Base-by-base conservation (phyloP, 2,888 invertebrate genomes). In the Lithophane ornitopus region DNA sequence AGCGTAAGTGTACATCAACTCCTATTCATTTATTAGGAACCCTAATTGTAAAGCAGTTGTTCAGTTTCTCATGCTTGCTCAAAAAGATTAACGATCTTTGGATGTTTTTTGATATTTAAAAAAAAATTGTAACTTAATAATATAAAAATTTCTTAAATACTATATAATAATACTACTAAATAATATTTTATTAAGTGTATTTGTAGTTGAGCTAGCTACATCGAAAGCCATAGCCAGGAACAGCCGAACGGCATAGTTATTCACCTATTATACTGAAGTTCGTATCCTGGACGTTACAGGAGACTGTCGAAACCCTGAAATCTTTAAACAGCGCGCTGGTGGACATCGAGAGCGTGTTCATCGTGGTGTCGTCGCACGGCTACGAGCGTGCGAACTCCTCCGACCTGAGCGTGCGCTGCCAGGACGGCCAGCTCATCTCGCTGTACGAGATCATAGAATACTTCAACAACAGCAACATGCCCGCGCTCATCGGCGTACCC, bases 291-390 rank as follows among this genome's bases (percentile, higher is more conserved):
- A 1, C 9, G 19, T 76, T 62, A 0, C 87, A 95, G 95, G 91
- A 93, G 7, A 94, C 95, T 7, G 89, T 97, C 16, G 85, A 91
- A 0, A 91, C 93, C 12, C 94, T 98, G 82, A 90, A 95, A 61
- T 89, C 85, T 9, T 95, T 96, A 78, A 83, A 89, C 69, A 79
- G 91, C 12, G 94, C 94, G 86, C 95, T 96, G 78, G 92, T 89
- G 74, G 89, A 92, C 16, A 94, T 94, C n/a, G 97, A 98, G 91
- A 97, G 97, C 87, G 97, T 97, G 91, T 96, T 98, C 85, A 94
- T 98, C 82, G 97, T 97, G 85, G 95, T 98, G 74, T 97, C 98
- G 94, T 97, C 98, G 74, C 98, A 98, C 92, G 98, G 98, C 0
- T 96, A 96, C 88, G 92, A 94, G 84, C 93, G 94, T 11, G 91